Conservation (phyloP, 2,888 invertebrate species). For the Chymomyza procnemis region DNA sequence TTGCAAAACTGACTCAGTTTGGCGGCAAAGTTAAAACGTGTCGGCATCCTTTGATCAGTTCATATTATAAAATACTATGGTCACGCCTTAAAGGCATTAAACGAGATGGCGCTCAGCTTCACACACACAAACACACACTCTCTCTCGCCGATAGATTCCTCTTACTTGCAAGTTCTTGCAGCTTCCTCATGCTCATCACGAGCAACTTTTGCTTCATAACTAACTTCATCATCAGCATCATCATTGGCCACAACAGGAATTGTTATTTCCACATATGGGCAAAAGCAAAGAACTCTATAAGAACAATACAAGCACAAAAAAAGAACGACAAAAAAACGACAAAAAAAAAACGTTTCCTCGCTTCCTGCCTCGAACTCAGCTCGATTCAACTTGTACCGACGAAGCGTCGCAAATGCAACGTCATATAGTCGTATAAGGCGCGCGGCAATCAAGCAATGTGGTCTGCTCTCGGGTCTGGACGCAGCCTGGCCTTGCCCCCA, state of each 20-base stretch:
- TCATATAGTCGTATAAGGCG: slow-evolving; percentile 53
- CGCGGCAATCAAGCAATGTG: slow-evolving; percentile 62
- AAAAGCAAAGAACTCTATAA: slow-evolving; percentile 28
- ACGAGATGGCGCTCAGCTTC: slow-evolving; percentile 78
- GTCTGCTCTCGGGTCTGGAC: slow-evolving; percentile 20
- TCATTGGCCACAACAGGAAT: slow-evolving; percentile 51
- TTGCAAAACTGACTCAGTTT: slow-evolving; percentile 36
- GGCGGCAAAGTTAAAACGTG: slow-evolving; percentile 76
- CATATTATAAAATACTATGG: slow-evolving; percentile 79
- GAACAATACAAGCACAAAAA: not conserved
- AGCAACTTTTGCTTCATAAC: slow-evolving; percentile 5
- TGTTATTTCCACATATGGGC: slow-evolving; percentile 66
- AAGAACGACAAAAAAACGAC: slow-evolving; percentile 20
- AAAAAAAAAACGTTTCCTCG: slow-evolving; percentile 52
- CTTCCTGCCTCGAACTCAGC: slow-evolving; percentile 47
- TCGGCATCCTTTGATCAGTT: slow-evolving; percentile 78
- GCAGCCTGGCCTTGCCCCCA: slow-evolving; percentile 15
- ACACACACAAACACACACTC: slow-evolving; percentile 41
- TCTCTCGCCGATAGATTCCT: slow-evolving; percentile 54
- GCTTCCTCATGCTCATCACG: slow-evolving; percentile 42
- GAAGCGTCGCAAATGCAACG: slow-evolving; percentile 63
- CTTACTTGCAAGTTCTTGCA: slow-evolving; percentile 60
- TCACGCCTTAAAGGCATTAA: slow-evolving; percentile 79
- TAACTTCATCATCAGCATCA: slow-evolving; percentile 6
- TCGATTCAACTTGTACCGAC: slow-evolving; percentile 12